Evolutionary conservation across 2,888 invertebrate species (phyloP), one percentile per base, ranked within the genome.

Genomic region (Eilema sororculum): DNA sequence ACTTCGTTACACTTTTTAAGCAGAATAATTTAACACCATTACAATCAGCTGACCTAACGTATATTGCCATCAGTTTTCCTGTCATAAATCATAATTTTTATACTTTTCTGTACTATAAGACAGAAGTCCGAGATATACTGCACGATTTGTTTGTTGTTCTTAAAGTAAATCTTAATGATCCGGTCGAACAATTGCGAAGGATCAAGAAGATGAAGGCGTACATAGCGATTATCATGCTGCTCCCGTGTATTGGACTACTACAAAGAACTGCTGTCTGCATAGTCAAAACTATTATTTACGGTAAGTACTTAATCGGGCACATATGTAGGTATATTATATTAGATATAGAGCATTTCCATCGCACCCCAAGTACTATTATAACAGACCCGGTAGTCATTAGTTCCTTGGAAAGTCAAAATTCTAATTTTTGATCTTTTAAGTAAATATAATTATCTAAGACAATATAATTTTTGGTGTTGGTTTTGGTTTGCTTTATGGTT

Each of bases 171-270:
- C 71, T 81, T 33, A 79, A 76, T 12, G 78, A 84, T 20, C 33
- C 41, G 8, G 65, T 33, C 4, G 65, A 74, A 13, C 81, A 81
- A 66, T 69, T 62, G 12, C 70, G 70, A 63, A 77, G 80, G 77
- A 72, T 80, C 8, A 75, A 58, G 62, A 82, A 78, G 41, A 72
- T 83, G 3, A 79, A 73, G 71, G 9, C 73, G 22, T 80, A 75
- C 60, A 22, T 68, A 13, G 62, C 24, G 12, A 10, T 62, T 9
- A 24, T 30, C 25, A 20, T 24, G 20, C 13, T 10, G n/a, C 3
- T 37, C 3, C 16, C 16, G 3, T 56, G 10, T 33, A 16, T 20
- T 24, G 37, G 16, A 12, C 2, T 68, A 3, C 2, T 68, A 25
- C 56, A 57, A 37, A 30, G 62, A 25, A 57, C 24, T 16, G 8